Base-by-base conservation (phyloP, 1,140 invertebrate genomes). In the Caerostris extrusa region DNA sequence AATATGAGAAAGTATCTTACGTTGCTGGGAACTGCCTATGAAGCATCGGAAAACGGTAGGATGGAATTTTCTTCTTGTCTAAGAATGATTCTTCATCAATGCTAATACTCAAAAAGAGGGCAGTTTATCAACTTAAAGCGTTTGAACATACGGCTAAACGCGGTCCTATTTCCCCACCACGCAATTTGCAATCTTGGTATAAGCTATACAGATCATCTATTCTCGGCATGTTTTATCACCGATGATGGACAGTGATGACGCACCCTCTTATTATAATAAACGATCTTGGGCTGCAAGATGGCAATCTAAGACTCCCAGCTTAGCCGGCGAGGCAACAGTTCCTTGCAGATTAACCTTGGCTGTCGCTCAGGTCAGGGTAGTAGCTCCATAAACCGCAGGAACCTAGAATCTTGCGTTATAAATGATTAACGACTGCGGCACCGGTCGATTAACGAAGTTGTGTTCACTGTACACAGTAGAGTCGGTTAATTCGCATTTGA, bases 391-490 rank as follows among this genome's bases (percentile, higher is more conserved):
- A 77, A 77, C 71, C 82, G n/a, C 82, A 58, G 82, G 56, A 34
- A 57, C 82, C 8, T n/a, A 58, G 55, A 56, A 83, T 83, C 82
- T 34, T 58, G 6, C 82, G 53, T 58, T 83, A 83, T 83, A 83
- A 83, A 58, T 83, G 82, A 83, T 83, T 83, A 58, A 83, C 55
- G 82, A 83, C 82, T n/a, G 55, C n/a, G 53, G 12, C 55, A 58
- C 82, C 82, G 82, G 82, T 83, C 82, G 82, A 83, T 83, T 83
- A 83, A 58, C 82, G 55, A 83, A 83, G 82, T 83, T 83, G 14
- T 5, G 14, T 83, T 83, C n/a, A 57, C 56, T 57, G 55, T 55
- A 83, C 53, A 7, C 34, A 34, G 34, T 2, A 0, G 34, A 19
- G 7, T 58, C 82, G 55, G 82, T 83, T 83, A 83, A 83, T 83